Percentiles rank a stretch among this genome's conserved stretches.
phyloP scores from a whole-genome alignment of 1,140 invertebrate genomes.

The Geopemphigus sp. region DNA sequence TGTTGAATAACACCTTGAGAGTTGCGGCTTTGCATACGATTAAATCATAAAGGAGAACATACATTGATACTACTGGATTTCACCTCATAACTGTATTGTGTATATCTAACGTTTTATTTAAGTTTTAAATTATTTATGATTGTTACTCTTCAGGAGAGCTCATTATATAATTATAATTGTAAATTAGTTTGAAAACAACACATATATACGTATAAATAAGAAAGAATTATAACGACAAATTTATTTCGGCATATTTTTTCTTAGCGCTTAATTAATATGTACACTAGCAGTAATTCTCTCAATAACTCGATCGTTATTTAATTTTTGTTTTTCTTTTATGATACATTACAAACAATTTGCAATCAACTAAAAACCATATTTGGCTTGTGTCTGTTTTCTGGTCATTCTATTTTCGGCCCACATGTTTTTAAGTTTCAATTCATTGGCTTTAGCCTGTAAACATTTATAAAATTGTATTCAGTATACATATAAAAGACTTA shows the following conservation, averaged over 20 bases:
- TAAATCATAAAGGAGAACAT: not conserved
- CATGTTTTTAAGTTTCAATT: constrained; percentile 88
- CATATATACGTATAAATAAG: not conserved
- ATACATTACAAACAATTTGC: not conserved
- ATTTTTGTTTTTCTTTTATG: too few species aligned
- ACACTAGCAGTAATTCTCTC: not conserved
- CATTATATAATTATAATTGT: constrained; percentile 9
- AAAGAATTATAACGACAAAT: not conserved
- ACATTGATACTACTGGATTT: not conserved
- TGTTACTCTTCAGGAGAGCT: not conserved
- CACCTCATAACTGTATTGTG: not conserved
- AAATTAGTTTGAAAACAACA: constrained; percentile 19
- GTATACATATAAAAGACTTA: not conserved
- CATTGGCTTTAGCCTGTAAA: constrained; percentile 84
- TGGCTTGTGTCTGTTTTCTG: constrained; percentile 79
- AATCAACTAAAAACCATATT: constrained; percentile 77
- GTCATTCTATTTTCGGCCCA: constrained; percentile 85
- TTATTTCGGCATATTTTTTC: not conserved
- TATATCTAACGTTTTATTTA: not conserved
- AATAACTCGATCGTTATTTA: too few species aligned
- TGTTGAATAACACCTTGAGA: not conserved
- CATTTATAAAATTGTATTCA: constrained; percentile 24
- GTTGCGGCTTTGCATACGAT: too few species aligned
- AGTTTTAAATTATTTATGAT: constrained; percentile 12
- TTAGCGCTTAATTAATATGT: not conserved